phyloP scores from a whole-genome alignment of 2,888 invertebrate genomes.

The Ochropacha duplaris region DNA sequence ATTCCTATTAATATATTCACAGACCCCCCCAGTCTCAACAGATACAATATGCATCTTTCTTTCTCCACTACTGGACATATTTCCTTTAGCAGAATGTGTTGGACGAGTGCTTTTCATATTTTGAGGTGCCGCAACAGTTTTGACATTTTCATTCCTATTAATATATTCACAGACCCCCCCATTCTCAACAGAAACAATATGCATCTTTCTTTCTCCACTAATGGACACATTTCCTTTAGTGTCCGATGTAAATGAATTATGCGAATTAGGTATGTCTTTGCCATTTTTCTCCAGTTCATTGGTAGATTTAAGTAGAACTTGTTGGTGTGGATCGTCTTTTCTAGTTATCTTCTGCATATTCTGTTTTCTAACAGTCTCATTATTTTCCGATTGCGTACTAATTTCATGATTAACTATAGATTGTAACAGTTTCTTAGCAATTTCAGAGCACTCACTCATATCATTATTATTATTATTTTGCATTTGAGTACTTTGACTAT shows the following conservation, averaged over 20 bases:
- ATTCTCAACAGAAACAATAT: background rate
- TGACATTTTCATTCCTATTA: background rate
- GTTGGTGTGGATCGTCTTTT: background rate
- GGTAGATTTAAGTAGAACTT: background rate
- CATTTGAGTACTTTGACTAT: background rate
- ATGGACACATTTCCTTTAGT: background rate
- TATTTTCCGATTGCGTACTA: background rate
- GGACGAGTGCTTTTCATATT: background rate
- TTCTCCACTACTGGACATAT: background rate
- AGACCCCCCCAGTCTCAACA: background rate
- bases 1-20: background rate
- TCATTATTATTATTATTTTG: background rate
- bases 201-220: background rate
- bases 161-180: background rate
- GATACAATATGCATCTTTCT: background rate
- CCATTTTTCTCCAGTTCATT: background rate
- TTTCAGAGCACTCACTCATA: background rate
- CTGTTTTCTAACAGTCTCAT: background rate
- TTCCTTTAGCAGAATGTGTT: background rate
- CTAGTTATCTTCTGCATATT: background rate
- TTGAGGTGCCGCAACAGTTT: background rate
- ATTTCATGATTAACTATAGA: background rate
- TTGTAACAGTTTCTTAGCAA: background rate
- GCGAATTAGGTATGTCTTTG: background rate
- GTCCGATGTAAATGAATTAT: background rate